Evolutionary conservation across 2,888 invertebrate species (phyloP).

Genomic region (Caenorhabditis imperialis): DNA sequence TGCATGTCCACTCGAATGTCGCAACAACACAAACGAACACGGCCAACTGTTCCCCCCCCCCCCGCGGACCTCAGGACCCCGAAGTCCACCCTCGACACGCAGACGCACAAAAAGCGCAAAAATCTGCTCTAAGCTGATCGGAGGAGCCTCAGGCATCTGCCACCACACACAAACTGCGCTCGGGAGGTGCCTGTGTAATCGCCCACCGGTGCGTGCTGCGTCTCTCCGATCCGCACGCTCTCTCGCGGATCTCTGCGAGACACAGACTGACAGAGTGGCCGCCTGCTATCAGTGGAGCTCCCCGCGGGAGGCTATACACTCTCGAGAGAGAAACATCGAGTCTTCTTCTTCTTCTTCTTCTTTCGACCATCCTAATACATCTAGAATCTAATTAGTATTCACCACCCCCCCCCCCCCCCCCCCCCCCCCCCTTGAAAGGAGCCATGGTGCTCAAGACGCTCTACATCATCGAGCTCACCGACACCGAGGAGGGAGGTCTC

Average conservation of each 20-base stretch:
- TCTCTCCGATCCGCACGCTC: conserved; percentile 39
- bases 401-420: neutral
- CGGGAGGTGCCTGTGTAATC: conserved; percentile 50
- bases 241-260: neutral
- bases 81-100: conserved; percentile 31
- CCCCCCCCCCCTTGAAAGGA: no score
- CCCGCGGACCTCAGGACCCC: no score
- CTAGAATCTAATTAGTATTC: conserved; percentile 9
- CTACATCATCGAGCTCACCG: conserved; percentile 77
- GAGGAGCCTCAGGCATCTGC: conserved; percentile 32
- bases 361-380: conserved; percentile 19
- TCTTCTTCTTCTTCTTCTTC: conserved; percentile 40
- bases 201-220: conserved; percentile 54
- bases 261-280: conserved; percentile 2
- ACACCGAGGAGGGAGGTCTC: conserved; percentile 77
- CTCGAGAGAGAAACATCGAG: neutral
- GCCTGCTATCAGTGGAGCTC: conserved; percentile 47
- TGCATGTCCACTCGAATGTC: no score
- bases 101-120: conserved; percentile 39
- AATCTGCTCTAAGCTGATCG: conserved; percentile 16
- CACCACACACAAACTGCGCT: conserved; percentile 16
- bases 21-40: no score
- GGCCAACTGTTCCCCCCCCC: no score
- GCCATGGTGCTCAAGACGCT: conserved; percentile 74
- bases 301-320: conserved; percentile 39